Base-by-base conservation (phyloP, 92 coral and sea anemone species). In the Pocillopora meandrina region DNA sequence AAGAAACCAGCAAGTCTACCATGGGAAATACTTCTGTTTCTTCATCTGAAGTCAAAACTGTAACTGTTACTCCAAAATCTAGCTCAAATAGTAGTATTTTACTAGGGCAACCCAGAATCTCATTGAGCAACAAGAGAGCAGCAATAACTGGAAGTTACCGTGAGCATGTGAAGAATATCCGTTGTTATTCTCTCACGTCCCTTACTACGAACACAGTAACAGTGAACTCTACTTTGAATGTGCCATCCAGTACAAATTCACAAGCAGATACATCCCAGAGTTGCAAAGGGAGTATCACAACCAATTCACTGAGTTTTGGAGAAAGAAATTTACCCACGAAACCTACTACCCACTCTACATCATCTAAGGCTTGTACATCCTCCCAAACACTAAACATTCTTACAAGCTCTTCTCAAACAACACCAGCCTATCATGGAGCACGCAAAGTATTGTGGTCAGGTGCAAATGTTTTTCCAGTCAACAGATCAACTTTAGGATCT, bases 361-460 rank as follows among this genome's bases (percentile, higher is more conserved):
- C 17, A 65, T 47, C 72, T 10, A 78, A 78, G 56, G 36, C 42
- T 42, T 59, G 59, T 7, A 70, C 42, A 56, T n/a, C 66, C 3
- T n/a, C 71, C 7, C 80, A 83, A 64, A 55, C 72, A 62, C 63
- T 17, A n/a, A 47, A 19, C 63, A 1, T 63, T 21, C 49, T 49
- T 31, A 26, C 52, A 55, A 56, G 56, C 14, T 19, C 86, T n/a
- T 42, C 20, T 63, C 26, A 73, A 56, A 63, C 63, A 31, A 31
- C 8, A 7, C 8, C 86, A 3, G 9, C 49, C 9, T 72, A 74
- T 74, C 80, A 21, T 31, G 73, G 64, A 11, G 79, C 72, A 9
- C 86, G 86, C 18, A 83, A 83, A 74, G 86, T 83, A 26, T 74
- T 83, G 74, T 83, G 86, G 86, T 83, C 86, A 64, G 72, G 86